phyloP scores from a whole-genome alignment of 1,140 invertebrate species.

The Drosophila bifasciata region DNA sequence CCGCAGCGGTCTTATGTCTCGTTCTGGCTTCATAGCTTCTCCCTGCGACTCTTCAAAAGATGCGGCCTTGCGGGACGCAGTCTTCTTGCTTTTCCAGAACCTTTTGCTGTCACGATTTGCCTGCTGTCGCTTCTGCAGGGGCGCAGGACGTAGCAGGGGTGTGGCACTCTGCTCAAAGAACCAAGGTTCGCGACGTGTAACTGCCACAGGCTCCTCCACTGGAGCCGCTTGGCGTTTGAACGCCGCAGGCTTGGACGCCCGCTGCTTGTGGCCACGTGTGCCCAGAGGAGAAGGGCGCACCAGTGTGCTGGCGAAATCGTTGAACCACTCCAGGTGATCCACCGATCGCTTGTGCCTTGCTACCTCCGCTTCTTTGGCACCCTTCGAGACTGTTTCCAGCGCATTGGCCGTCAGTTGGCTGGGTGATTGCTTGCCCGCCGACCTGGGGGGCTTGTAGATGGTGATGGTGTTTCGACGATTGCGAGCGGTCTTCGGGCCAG shows the following conservation, averaged over 20 bases:
- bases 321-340: slow-evolving; percentile 76
- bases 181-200: slow-evolving; percentile 50
- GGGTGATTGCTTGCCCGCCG: slow-evolving; percentile 3
- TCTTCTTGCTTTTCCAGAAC: slow-evolving; percentile 37
- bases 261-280: slow-evolving; percentile 28
- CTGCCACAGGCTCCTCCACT: slow-evolving; percentile 9
- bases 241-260: slow-evolving; percentile 16
- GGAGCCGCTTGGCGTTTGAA: slow-evolving; percentile 41
- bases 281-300: slow-evolving; percentile 72
- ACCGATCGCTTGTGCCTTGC: slow-evolving; percentile 60
- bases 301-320: slow-evolving; percentile 64
- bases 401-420: slow-evolving; percentile 31
- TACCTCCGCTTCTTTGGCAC: slow-evolving; percentile 32
- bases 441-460: slow-evolving; percentile 61
- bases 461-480: slow-evolving; percentile 71
- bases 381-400: slow-evolving; percentile 9
- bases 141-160: slow-evolving; percentile 52
- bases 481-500: slow-evolving; percentile 2
- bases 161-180: slow-evolving; percentile 55
- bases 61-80: slow-evolving; percentile 9
- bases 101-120: neutral
- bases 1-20: slow-evolving; percentile 53
- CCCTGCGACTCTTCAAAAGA: slow-evolving; percentile 19
- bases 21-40: neutral
- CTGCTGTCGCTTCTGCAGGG: slow-evolving; percentile 25